Base-by-base conservation (phyloP, 1,140 invertebrate species). In the Saccostrea echinata region DNA sequence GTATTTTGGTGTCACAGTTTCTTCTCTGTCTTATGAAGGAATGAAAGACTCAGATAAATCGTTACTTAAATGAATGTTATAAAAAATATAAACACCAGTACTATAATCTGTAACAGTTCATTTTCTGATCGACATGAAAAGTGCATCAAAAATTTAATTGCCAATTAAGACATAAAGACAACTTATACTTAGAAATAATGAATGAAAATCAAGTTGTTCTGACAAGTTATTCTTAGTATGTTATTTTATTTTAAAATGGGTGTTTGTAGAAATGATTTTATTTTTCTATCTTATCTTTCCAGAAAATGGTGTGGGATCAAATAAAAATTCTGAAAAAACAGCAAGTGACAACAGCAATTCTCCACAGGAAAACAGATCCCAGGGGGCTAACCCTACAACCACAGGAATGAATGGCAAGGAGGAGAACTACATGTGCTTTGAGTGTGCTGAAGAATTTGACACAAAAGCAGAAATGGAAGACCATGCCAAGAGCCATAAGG, bases 391-490 rank as follows among this genome's bases (percentile, higher is more conserved):
- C 53, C 55, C 21, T 24, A 43, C 55, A 43, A 30, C 85, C 0
- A 88, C 81, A 16, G 68, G 11, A 30, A 18, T 30, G 11, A 83
- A 89, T 52, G 80, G 71, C 61, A 61, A 88, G 24, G 18, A 85
- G 18, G 84, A 90, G 24, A 64, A 57, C 18, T 57, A 83, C 18
- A 90, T 90, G 86, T 90, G 89, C 53, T 87, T 86, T 76, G 86
- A 88, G 84, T 90, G 89, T 90, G 86, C 86, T 13, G 89, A 90
- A 35, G 86, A 88, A 4, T 90, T 88, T 85, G 84, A 87, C 16
- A 86, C 76, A 81, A 84, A 85, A 76, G 84, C 84, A 33, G 86
- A 90, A 84, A 24, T 88, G n/a, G 80, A 87, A 33, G 61, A 84
- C 84, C 89, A 90, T 84, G 86, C 84, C 18, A 85, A 90, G 71